Evolutionary conservation across 53 echinoderm and acorn worm genomes (phyloP).

Genomic region (Patiria pectinifera): DNA sequence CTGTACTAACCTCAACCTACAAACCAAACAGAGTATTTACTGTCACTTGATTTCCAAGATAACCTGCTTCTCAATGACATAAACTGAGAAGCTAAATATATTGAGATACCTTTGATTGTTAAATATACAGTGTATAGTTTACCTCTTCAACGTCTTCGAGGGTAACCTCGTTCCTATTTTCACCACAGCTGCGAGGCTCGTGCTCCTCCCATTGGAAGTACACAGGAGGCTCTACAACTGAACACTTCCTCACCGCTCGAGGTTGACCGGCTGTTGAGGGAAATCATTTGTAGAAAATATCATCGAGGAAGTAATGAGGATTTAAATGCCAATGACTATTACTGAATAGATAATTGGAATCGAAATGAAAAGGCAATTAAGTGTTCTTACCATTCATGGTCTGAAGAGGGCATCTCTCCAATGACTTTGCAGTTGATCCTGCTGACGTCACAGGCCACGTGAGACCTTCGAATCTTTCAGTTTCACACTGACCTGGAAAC

Average conservation of each 20-base stretch:
- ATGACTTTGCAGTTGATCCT: constrained; percentile 37
- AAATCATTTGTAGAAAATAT: not conserved
- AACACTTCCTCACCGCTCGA: constrained; percentile 33
- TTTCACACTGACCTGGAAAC: constrained; percentile 25
- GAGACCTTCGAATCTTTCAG: not conserved
- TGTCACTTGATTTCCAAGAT: too few relatives aligned
- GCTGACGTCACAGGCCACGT: constrained; percentile 51
- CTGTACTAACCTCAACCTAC: constrained; percentile 46
- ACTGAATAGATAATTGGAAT: not conserved
- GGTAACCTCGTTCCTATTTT: not conserved
- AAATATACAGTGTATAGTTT: not conserved
- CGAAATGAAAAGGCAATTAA: not conserved
- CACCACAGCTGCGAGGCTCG: constrained; percentile 21
- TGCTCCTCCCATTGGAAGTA: constrained; percentile 32
- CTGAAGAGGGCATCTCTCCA: constrained; percentile 43
- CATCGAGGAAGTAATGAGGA: not conserved
- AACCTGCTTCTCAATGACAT: not conserved
- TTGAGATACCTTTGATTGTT: not conserved
- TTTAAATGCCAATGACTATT: not conserved
- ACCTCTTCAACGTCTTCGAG: constrained; percentile 27
- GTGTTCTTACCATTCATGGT: constrained; percentile 23
- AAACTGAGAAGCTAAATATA: not conserved
- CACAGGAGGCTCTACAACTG: constrained; percentile 14
- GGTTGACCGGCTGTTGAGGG: constrained; percentile 26
- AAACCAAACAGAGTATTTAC: not conserved